Conservation (phyloP, 2,113 vertebrate species). For the Chloropsis cyanopogon region DNA sequence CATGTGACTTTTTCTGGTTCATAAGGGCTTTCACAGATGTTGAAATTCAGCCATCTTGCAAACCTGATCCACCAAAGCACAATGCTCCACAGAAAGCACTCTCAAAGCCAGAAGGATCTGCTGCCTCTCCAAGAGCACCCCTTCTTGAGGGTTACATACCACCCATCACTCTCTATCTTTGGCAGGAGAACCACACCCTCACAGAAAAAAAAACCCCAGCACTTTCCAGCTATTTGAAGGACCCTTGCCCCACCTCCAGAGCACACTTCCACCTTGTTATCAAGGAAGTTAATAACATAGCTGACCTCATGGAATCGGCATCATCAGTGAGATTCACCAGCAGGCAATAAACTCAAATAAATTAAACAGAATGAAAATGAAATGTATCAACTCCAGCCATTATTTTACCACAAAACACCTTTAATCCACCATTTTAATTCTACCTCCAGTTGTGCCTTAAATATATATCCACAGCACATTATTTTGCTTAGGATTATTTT, state of each 20-base stretch:
- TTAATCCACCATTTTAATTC: slow-evolving; percentile 15
- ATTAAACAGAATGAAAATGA: slow-evolving; percentile 29
- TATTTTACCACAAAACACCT: slow-evolving; percentile 2
- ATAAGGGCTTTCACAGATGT: fast-evolving
- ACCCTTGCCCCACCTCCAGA: neutral
- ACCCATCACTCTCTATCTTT: neutral
- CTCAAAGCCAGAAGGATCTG: neutral
- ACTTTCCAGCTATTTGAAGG: neutral
- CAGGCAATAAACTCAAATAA: slow-evolving; percentile 19
- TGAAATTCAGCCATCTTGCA: neutral
- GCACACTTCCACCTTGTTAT: neutral
- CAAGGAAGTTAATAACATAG: neutral
- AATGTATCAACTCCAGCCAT: slow-evolving; percentile 11
- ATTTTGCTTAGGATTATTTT: neutral
- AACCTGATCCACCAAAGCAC: neutral
- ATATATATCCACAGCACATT: neutral
- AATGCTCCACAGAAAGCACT: neutral
- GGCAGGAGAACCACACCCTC: neutral
- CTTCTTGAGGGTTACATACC: neutral
- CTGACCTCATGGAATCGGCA: neutral
- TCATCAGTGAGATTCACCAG: neutral
- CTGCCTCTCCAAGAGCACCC: neutral
- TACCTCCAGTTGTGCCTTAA: slow-evolving; percentile 18
- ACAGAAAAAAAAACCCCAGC: neutral
- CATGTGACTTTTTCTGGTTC: neutral